These are phyloP conservation scores for Meghimatium bilineatum DNA, from an alignment of 2,888 invertebrate genomes.

Conservation along the genomic window DNA sequence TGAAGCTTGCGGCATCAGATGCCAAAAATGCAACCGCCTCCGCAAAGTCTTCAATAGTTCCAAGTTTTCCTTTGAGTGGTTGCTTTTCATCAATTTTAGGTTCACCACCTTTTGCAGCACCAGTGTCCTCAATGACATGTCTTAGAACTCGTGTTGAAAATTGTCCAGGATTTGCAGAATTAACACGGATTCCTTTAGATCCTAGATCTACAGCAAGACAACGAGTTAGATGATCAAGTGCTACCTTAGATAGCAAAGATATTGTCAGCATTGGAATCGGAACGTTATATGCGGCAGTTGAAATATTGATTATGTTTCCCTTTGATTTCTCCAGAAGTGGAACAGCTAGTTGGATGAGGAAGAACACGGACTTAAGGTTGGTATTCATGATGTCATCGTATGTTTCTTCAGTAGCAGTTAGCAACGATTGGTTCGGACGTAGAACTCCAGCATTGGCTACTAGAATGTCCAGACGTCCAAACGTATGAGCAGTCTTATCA, in stretches of 20 bases:
- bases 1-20: constrained; percentile 21
- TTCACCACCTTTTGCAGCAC: background rate
- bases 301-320: constrained; percentile 38
- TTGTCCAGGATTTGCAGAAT: constrained; percentile 17
- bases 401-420: constrained; percentile 21
- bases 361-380: constrained; percentile 40
- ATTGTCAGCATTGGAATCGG: background rate
- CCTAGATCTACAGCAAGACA: constrained; percentile 36
- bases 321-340: constrained; percentile 40
- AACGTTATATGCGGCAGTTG: background rate
- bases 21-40: constrained; percentile 21
- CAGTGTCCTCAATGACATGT: background rate
- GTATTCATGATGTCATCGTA: constrained; percentile 41
- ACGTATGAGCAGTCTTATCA: constrained; percentile 17
- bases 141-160: background rate
- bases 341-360: constrained; percentile 41
- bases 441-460: constrained; percentile 33
- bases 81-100: too few species aligned
- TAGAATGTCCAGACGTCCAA: constrained; percentile 40
- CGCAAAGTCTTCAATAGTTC: constrained; percentile 9
- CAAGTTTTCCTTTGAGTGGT: background rate
- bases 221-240: constrained; percentile 32
- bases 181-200: constrained; percentile 8
- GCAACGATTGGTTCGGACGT: background rate
- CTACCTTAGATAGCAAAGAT: constrained; percentile 12